phyloP scores from a whole-genome alignment of 2,797 vertebrate species.

The Pogonophryne albipinna region DNA sequence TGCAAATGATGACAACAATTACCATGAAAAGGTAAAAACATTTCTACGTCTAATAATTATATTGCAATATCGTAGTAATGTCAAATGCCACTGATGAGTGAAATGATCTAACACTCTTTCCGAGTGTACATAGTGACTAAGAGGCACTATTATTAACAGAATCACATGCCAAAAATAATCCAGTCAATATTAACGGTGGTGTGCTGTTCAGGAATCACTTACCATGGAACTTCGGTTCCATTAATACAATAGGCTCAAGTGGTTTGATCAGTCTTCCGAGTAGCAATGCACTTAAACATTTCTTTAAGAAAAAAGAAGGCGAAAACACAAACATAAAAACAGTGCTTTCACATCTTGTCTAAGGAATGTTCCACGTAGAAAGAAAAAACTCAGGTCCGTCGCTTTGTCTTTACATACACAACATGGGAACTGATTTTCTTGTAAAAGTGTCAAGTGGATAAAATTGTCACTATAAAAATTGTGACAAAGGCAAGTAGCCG shows the following conservation, averaged over 20 bases:
- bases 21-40: constrained; percentile 15
- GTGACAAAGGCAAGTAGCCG: constrained; percentile 2
- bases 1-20: neutral
- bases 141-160: constrained; percentile 50
- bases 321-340: constrained; percentile 30
- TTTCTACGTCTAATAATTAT: constrained; percentile 1
- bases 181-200: constrained; percentile 45
- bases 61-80: constrained; percentile 1
- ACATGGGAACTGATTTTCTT: constrained; percentile 10
- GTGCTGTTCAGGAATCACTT: constrained; percentile 34
- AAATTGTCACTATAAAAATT: constrained; percentile 13
- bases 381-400: constrained; percentile 23
- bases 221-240: constrained; percentile 22
- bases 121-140: constrained; percentile 30
- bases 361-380: constrained; percentile 1
- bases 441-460: constrained; percentile 2
- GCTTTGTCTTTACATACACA: constrained; percentile 18
- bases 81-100: constrained; percentile 9
- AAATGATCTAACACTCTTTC: constrained; percentile 14
- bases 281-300: constrained; percentile 47
- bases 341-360: constrained; percentile 28
- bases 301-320: constrained; percentile 30
- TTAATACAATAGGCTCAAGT: constrained; percentile 42
- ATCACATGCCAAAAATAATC: constrained; percentile 38
- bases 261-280: constrained; percentile 36